phyloP scores from a whole-genome alignment of 1,140 invertebrate species.

The Pseudomyrmex concolor region DNA sequence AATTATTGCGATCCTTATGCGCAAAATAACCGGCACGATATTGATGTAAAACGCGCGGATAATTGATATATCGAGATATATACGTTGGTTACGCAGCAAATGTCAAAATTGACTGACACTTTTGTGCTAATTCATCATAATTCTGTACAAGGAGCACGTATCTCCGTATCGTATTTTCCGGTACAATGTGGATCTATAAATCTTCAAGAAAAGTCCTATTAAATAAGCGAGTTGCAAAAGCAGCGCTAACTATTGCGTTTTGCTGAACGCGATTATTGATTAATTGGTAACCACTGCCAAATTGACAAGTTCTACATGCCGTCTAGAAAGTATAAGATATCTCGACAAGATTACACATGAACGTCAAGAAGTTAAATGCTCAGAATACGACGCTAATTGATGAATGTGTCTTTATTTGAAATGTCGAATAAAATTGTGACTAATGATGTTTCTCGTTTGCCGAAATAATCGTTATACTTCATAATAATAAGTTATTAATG shows the following conservation, averaged over 20 bases:
- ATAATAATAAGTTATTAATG: background rate
- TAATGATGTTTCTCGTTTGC: background rate
- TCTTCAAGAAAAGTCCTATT: too few relatives aligned
- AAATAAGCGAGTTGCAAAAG: too few relatives aligned
- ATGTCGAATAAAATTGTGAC: background rate
- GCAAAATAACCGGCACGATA: constrained; percentile 56
- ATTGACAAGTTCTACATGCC: background rate
- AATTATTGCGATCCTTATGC: constrained; percentile 74
- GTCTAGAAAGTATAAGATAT: constrained; percentile 13
- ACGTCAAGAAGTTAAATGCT: background rate
- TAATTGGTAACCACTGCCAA: constrained; percentile 21
- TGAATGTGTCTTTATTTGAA: background rate
- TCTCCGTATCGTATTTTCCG: background rate
- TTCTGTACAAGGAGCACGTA: constrained; percentile 9
- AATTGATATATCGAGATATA: constrained; percentile 34
- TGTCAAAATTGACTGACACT: constrained; percentile 37
- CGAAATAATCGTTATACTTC: background rate
- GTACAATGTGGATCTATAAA: background rate
- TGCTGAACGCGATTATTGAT: background rate
- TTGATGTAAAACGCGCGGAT: constrained; percentile 12
- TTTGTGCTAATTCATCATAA: constrained; percentile 36
- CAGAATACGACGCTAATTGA: background rate
- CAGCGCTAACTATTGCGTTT: too few relatives aligned
- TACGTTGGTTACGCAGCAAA: background rate
- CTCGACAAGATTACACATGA: background rate